phyloP scores from a whole-genome alignment of 1,140 invertebrate species.

The Phocides pigmalion region DNA sequence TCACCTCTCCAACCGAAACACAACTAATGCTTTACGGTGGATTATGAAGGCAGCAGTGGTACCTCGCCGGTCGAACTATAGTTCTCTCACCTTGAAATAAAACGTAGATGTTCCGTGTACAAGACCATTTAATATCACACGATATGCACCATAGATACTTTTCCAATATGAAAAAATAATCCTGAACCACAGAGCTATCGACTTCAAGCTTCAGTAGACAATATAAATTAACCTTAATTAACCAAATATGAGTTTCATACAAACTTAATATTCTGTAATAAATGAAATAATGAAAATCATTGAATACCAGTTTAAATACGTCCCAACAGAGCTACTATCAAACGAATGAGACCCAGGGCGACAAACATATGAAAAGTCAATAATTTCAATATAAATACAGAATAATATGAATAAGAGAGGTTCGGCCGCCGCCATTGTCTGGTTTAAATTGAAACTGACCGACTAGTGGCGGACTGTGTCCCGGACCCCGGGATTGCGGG shows the following conservation, averaged over 20 bases:
- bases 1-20: too few species aligned
- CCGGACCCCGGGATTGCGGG: slow-evolving; percentile 4
- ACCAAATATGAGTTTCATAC: not conserved
- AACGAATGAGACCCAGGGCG: slow-evolving; percentile 19
- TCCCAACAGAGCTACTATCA: slow-evolving; percentile 12
- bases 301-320: slow-evolving; percentile 5
- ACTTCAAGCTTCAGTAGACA: too few species aligned
- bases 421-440: slow-evolving; percentile 52
- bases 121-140: too few species aligned
- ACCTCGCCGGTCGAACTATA: too few species aligned
- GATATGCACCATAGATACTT: too few species aligned
- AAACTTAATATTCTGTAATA: not conserved
- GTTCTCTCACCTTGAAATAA: too few species aligned
- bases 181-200: too few species aligned
- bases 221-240: too few species aligned
- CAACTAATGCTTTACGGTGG: too few species aligned
- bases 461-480: slow-evolving; percentile 44
- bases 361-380: slow-evolving; percentile 30
- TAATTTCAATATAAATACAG: slow-evolving; percentile 37
- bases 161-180: too few species aligned
- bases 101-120: too few species aligned
- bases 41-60: too few species aligned
- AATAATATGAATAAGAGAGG: slow-evolving; percentile 45
- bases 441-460: slow-evolving; percentile 72
- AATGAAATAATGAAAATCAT: slow-evolving; percentile 1